Evolutionary conservation across 2,113 vertebrate genomes (phyloP).

Genomic region (Ceyx melanurus): DNA sequence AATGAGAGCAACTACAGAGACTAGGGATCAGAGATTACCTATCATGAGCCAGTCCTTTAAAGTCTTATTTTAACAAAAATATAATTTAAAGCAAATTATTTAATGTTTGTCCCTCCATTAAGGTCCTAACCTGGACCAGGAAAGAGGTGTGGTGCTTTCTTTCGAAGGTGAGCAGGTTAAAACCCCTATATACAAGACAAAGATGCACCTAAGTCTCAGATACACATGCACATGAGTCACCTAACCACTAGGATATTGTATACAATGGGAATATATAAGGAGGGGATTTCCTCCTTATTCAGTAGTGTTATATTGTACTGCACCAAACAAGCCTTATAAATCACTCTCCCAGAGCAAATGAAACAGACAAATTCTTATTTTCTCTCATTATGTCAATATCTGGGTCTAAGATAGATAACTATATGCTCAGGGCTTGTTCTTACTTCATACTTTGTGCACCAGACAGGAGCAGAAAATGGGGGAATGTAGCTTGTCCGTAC

Average conservation of each 20-base stretch:
- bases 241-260: background rate
- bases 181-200: background rate
- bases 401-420: background rate
- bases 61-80: background rate
- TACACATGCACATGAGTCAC: background rate
- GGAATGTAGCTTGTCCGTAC: fast-evolving
- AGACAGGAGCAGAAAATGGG: fast-evolving
- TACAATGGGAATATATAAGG: background rate
- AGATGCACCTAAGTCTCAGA: background rate
- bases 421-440: background rate
- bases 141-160: background rate
- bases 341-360: background rate
- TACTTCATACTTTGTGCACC: fast-evolving
- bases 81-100: background rate
- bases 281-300: background rate
- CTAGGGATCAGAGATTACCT: background rate
- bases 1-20: background rate
- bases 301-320: background rate
- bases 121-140: background rate
- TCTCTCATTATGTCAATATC: background rate
- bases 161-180: background rate
- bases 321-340: background rate
- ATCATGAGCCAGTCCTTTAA: background rate
- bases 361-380: background rate
- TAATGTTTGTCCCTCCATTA: background rate